A percentile compares a stretch with the other conserved stretches of the same genome.
phyloP scores from a whole-genome alignment of 2,888 invertebrate genomes.

The Drosophila histrio region DNA sequence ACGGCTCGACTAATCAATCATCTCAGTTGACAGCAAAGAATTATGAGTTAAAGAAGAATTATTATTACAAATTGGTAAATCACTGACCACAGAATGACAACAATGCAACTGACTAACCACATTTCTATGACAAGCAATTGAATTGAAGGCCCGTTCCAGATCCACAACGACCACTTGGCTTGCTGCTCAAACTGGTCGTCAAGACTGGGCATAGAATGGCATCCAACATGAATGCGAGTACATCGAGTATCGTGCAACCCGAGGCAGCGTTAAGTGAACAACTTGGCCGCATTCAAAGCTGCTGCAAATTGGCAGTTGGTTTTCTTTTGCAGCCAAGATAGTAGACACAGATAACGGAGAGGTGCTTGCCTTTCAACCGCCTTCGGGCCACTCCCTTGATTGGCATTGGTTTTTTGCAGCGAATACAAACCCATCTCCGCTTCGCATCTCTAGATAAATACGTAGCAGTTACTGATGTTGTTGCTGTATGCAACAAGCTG shows the following conservation, averaged over 20 bases:
- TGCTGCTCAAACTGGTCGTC: conserved; percentile 4
- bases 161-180: conserved; percentile 19
- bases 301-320: conserved; percentile 51
- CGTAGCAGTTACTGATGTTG: background rate
- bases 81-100: conserved; percentile 2
- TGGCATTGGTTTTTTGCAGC: conserved; percentile 12
- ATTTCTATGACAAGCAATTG: conserved; percentile 31
- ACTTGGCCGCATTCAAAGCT: conserved; percentile 38
- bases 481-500: conserved; percentile 66
- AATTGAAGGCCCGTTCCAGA: conserved; percentile 18
- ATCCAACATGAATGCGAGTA: background rate
- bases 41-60: background rate
- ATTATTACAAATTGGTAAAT: background rate
- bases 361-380: conserved; percentile 12
- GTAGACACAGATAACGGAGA: background rate
- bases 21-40: background rate
- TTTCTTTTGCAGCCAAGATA: conserved; percentile 41
- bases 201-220: conserved; percentile 6
- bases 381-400: conserved; percentile 17
- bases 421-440: background rate
- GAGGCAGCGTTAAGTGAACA: conserved; percentile 17
- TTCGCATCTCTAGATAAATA: conserved; percentile 9
- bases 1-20: background rate
- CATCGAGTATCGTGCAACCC: background rate
- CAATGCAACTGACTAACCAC: conserved; percentile 20